Percentiles rank a stretch among this genome's conserved stretches.
phyloP scores from a whole-genome alignment of 1,140 invertebrate genomes.

The Brachionus calyciflorus region DNA sequence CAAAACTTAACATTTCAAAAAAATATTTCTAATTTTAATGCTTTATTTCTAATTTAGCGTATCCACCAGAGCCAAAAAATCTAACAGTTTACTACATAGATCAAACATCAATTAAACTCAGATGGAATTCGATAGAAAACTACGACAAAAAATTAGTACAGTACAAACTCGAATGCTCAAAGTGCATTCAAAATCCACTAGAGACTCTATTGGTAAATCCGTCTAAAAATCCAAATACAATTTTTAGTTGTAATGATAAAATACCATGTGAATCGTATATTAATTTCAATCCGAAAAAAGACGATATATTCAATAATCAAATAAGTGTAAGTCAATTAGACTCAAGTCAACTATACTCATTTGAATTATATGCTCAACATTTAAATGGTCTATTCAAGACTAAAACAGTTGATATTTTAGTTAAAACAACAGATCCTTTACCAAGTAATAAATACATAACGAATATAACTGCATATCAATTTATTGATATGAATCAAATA shows the following conservation, averaged over 20 bases:
- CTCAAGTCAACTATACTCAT: slow-evolving; percentile 5
- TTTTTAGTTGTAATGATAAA: background rate
- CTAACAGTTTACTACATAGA: slow-evolving; percentile 26
- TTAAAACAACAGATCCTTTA: background rate
- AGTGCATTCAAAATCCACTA: slow-evolving; percentile 10
- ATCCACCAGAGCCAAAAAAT: slow-evolving; percentile 43
- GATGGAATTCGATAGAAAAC: slow-evolving; percentile 28
- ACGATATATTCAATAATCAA: slow-evolving; percentile 18
- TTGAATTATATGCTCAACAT: slow-evolving; percentile 40
- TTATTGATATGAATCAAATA: slow-evolving; percentile 40
- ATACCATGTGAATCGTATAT: background rate
- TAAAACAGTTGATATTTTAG: slow-evolving; percentile 2
- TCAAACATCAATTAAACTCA: slow-evolving; percentile 11
- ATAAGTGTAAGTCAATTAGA: background rate
- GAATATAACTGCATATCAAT: slow-evolving; percentile 39
- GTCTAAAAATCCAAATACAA: background rate
- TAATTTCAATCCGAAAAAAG: slow-evolving; percentile 1
- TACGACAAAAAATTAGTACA: slow-evolving; percentile 34
- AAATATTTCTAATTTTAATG: background rate
- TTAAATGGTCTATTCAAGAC: slow-evolving; percentile 15
- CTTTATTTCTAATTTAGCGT: background rate
- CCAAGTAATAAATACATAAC: background rate
- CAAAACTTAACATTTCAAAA: background rate
- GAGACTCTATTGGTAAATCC: too few species aligned
- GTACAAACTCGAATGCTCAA: slow-evolving; percentile 39